Percentiles rank a stretch among this genome's conserved stretches.
These are phyloP conservation scores for Campylomormyrus tamandua DNA, from an alignment of 2,113 vertebrate species.

Conservation along the genomic window DNA sequence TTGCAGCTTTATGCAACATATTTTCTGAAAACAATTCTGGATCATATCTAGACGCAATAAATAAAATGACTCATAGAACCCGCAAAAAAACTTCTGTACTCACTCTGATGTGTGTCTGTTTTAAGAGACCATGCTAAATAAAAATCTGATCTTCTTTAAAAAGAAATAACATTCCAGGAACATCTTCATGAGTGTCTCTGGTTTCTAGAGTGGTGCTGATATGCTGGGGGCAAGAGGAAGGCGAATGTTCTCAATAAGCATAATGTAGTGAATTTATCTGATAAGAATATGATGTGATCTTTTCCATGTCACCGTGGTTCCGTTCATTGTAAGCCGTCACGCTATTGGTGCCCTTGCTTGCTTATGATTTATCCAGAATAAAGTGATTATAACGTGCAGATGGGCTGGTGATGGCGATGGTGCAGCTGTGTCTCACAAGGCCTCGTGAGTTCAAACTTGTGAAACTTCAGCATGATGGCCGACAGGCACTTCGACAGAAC, in stretches of 20 bases:
- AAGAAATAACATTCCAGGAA: not conserved
- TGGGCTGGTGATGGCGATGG: not conserved
- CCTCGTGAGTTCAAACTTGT: constrained; percentile 13
- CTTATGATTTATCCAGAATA: not conserved
- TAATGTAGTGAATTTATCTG: constrained; percentile 2
- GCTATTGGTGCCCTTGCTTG: not conserved
- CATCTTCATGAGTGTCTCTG: not conserved
- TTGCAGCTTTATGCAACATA: not conserved
- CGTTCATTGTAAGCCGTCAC: not conserved
- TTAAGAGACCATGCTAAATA: not conserved
- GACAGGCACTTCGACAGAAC: not conserved
- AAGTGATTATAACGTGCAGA: not conserved
- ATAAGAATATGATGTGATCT: not conserved
- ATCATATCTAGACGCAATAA: not conserved
- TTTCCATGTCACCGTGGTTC: not conserved
- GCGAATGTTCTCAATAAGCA: not conserved
- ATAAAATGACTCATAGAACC: not conserved
- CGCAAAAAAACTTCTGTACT: not conserved
- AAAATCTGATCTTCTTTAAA: not conserved
- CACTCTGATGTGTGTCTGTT: not conserved
- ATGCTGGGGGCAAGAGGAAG: not conserved
- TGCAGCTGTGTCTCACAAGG: constrained; percentile 18
- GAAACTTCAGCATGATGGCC: not conserved
- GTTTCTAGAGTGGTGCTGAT: not conserved
- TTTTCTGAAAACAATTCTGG: not conserved